phyloP scores from a whole-genome alignment of 2,888 invertebrate genomes.

The Lottia scabra region DNA sequence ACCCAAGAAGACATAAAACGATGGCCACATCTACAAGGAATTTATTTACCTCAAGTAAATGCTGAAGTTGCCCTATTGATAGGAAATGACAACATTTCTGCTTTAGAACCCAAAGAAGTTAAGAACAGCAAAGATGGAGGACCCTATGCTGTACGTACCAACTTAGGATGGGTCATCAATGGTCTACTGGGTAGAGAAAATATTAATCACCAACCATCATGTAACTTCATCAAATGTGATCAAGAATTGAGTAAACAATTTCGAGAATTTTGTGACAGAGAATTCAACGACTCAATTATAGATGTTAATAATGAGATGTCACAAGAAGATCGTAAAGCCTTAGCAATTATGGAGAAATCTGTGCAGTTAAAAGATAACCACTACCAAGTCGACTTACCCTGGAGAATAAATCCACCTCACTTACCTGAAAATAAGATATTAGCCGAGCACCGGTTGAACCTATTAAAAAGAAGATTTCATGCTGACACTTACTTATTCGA shows the following conservation, averaged over 20 bases:
- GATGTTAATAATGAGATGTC: constrained; percentile 83
- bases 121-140: constrained; percentile 5
- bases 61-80: constrained; percentile 1
- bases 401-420: constrained; percentile 13
- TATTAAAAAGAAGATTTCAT: constrained; percentile 9
- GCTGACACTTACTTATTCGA: constrained; percentile 14
- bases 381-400: constrained; percentile 22
- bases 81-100: constrained; percentile 6
- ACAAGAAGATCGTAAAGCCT: constrained; percentile 74
- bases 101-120: constrained; percentile 6
- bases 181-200: constrained; percentile 12
- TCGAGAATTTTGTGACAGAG: constrained; percentile 72
- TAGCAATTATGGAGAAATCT: constrained; percentile 15
- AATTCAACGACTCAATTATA: constrained; percentile 71
- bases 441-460: constrained; percentile 3
- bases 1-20: constrained; percentile 6
- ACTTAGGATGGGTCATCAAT: constrained; percentile 26
- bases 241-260: constrained; percentile 86
- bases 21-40: constrained; percentile 7
- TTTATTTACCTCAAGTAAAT: background rate
- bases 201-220: background rate
- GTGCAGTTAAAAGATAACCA: constrained; percentile 5
- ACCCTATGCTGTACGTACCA: constrained; percentile 22
- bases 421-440: constrained; percentile 8
- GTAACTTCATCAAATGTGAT: constrained; percentile 69